phyloP scores from a whole-genome alignment of 2,113 vertebrate species.

The Rhegmatorhina hoffmannsi region DNA sequence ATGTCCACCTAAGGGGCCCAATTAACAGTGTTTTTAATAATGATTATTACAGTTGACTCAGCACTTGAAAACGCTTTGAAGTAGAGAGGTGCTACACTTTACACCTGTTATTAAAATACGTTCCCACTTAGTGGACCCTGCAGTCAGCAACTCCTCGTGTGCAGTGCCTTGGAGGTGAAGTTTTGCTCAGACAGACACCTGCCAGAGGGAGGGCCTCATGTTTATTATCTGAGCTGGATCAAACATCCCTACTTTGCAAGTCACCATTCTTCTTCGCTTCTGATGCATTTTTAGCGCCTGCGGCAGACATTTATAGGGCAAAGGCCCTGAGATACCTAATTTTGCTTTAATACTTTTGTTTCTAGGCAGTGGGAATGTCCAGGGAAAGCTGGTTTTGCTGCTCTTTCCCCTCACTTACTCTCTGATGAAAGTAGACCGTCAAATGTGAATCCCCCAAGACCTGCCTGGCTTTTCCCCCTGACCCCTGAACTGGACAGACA shows the following conservation, averaged over 20 bases:
- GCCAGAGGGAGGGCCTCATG: constrained; percentile 11
- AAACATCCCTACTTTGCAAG: constrained; percentile 35
- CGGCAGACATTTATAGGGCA: neutral
- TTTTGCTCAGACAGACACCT: constrained; percentile 24
- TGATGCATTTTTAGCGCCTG: neutral
- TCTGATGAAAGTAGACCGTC: neutral
- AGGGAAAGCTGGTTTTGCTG: neutral
- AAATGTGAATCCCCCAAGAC: neutral
- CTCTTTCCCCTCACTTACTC: neutral
- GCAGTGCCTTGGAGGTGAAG: neutral
- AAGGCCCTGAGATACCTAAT: neutral
- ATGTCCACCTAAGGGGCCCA: constrained; percentile 34
- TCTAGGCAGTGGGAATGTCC: neutral
- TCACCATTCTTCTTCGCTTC: neutral
- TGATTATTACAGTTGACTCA: constrained; percentile 51
- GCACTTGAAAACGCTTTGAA: constrained; percentile 21
- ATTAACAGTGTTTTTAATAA: constrained; percentile 45
- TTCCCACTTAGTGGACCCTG: constrained; percentile 61
- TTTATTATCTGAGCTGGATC: constrained; percentile 41
- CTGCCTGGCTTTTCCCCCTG: neutral
- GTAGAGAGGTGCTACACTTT: neutral
- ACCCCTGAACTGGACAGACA: neutral
- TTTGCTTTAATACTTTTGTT: neutral
- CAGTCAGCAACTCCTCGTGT: constrained; percentile 7
- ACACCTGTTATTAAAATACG: constrained; percentile 36